These are phyloP conservation scores for Glaucopsyche alexis DNA, from an alignment of 2,888 invertebrate genomes.

Conservation along the genomic window DNA sequence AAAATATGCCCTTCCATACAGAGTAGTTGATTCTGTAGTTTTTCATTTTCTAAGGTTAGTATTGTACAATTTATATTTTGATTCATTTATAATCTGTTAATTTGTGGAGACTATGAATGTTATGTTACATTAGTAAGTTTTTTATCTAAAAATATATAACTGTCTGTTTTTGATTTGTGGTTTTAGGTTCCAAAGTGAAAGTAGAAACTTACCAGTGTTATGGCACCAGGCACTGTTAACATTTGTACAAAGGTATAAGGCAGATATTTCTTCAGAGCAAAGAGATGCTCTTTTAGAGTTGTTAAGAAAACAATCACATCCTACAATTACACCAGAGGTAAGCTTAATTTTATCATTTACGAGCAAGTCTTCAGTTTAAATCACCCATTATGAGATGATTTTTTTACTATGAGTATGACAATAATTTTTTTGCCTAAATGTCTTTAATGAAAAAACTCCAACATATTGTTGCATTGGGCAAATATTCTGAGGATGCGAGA, in stretches of 20 bases:
- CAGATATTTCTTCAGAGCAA: constrained; percentile 96
- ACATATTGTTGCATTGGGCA: too few species aligned
- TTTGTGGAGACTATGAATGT: not conserved
- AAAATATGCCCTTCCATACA: constrained; percentile 97
- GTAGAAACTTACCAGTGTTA: constrained; percentile 92
- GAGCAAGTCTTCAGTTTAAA: too few species aligned
- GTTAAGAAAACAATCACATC: constrained; percentile 85
- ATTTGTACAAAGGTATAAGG: constrained; percentile 97
- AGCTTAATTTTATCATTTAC: constrained; percentile 20
- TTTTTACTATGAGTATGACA: too few species aligned
- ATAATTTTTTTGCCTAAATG: too few species aligned
- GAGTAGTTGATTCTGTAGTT: constrained; percentile 96
- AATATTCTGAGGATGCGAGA: too few species aligned
- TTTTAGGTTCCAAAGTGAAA: constrained; percentile 89
- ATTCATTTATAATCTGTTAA: not conserved
- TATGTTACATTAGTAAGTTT: not conserved
- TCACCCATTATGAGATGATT: too few species aligned
- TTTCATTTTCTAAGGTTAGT: constrained; percentile 93
- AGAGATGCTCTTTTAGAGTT: constrained; percentile 91
- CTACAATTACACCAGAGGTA: constrained; percentile 85
- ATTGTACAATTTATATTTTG: not conserved
- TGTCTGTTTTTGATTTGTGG: constrained; percentile 25
- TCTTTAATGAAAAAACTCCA: not conserved
- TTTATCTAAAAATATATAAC: not conserved
- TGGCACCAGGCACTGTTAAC: constrained; percentile 98